Percentiles rank a stretch among this genome's conserved stretches.
Conservation (phyloP, 2,797 vertebrate genomes). For the Mareca strepera region DNA sequence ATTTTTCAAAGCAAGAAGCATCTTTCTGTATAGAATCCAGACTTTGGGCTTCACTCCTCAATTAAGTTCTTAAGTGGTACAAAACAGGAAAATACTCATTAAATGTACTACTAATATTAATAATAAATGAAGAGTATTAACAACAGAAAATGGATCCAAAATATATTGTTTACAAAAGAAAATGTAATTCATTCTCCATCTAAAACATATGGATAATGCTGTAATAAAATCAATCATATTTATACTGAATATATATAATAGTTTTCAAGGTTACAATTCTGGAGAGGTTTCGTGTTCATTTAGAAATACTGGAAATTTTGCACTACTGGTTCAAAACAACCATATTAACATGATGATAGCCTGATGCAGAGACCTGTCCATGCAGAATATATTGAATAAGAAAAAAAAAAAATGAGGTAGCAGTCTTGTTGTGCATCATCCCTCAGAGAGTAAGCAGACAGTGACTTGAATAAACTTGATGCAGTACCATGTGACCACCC, state of each 20-base stretch:
- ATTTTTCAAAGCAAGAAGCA: background rate
- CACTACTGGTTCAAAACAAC: background rate
- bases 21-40: background rate
- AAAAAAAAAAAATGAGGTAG: background rate
- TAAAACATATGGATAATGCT: background rate
- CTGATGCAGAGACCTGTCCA: background rate
- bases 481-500: background rate
- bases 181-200: background rate
- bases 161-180: background rate
- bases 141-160: background rate
- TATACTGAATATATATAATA: background rate
- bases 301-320: background rate
- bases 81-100: background rate
- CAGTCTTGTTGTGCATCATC: background rate
- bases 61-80: background rate
- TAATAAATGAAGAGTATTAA: background rate
- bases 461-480: background rate
- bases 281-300: background rate
- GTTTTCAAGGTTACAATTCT: slow-evolving; percentile 14
- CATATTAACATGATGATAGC: background rate
- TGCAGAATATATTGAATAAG: background rate
- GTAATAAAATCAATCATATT: background rate
- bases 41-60: background rate
- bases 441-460: background rate
- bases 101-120: background rate